phyloP scores from a whole-genome alignment of 2,113 vertebrate genomes.

The Laterallus jamaicensis region DNA sequence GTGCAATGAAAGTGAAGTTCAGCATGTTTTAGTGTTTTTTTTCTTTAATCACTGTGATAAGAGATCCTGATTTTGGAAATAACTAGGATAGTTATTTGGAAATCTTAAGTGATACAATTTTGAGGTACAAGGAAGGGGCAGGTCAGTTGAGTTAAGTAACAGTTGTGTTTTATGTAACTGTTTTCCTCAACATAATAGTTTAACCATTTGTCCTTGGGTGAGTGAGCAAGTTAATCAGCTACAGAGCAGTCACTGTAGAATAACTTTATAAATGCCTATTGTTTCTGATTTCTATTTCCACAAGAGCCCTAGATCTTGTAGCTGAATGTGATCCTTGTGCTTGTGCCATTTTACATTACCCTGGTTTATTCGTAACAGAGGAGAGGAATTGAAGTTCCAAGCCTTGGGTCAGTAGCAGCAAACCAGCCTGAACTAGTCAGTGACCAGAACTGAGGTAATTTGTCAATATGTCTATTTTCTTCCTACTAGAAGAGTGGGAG shows the following conservation, averaged over 20 bases:
- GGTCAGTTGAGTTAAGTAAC: background rate
- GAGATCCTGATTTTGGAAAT: background rate
- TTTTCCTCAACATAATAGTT: slow-evolving; percentile 8
- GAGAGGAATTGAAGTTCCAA: background rate
- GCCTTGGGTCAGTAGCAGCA: background rate
- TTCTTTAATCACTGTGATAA: background rate
- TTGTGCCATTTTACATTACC: background rate
- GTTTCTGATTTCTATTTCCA: slow-evolving; percentile 11
- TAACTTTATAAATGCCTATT: background rate
- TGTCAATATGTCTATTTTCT: background rate
- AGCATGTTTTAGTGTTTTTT: background rate
- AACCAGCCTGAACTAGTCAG: background rate
- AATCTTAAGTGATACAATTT: background rate
- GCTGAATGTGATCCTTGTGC: background rate
- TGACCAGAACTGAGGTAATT: background rate
- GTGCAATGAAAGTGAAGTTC: background rate
- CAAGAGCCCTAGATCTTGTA: background rate
- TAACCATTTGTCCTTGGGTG: slow-evolving; percentile 10
- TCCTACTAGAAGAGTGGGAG: background rate
- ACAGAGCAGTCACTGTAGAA: background rate
- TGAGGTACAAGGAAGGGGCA: background rate
- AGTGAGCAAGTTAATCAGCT: slow-evolving; percentile 28
- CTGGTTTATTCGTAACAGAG: background rate
- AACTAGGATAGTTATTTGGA: background rate
- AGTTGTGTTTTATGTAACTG: background rate